Base-by-base conservation (phyloP, 2,113 vertebrate genomes). In the Pycnonotus jocosus region DNA sequence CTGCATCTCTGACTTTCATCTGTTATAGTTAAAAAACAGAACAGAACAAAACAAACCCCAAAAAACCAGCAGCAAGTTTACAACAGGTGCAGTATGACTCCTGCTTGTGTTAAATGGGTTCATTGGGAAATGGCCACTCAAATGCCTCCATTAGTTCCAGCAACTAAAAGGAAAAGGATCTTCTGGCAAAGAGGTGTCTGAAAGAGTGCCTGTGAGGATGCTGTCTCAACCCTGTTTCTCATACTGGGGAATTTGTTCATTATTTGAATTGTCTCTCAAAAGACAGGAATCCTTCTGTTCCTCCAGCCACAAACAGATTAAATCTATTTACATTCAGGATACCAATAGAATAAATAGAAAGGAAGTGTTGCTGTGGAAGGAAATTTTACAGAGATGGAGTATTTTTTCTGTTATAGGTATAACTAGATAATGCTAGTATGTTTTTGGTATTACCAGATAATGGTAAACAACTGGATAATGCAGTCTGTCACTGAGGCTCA, bases 161-260 rank as follows among this genome's bases (percentile, higher is more conserved):
- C 11, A 64, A 23, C 23, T 35, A 12, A 62, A 86, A 69, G 30
- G 20, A 81, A 60, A 81, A 64, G 58, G 8, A 4, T 72, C 33
- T 81, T 20, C 33, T 31, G 27, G 11, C 24, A 73, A 71, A 71
- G 20, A 70, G 1, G 8, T n/a, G 38, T 65, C 37, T 37, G 4
- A 70, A 8, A 78, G 10, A 53, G 5, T 76, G 23, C 4, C 25
- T 86, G 16, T 42, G 42, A 77, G 30, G 48, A 42, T 77, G 9
- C 9, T 82, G 4, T 40, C 51, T 80, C 2, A 10, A 53, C 24
- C 12, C 5, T 1, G 0, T 45, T 48, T n/a, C 12, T 69, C 30
- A 82, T 69, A n/a, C 5, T 73, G 20, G 22, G 12, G 8, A 57
- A 57, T 87, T 72, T 74, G 8, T 82, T 35, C 27, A 12, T 15